Evolutionary conservation across 2,888 invertebrate genomes (phyloP).

Genomic region (Mesodorylaimus sp.): DNA sequence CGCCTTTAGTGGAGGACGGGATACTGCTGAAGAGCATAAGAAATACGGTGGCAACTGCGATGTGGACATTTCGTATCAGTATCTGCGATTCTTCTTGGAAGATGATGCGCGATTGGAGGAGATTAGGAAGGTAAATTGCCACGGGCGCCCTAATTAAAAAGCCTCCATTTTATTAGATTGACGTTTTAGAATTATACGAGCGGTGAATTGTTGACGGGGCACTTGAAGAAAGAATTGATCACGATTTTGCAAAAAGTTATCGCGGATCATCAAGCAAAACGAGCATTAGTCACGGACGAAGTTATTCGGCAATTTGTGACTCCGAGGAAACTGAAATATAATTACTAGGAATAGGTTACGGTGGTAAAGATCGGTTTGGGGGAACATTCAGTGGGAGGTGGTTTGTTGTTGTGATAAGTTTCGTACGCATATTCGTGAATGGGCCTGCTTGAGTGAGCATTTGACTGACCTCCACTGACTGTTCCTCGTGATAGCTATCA

Average conservation of each 20-base stretch:
- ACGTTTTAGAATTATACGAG: constrained; percentile 51
- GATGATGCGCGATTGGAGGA: constrained; percentile 66
- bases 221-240: constrained; percentile 76
- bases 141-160: not conserved
- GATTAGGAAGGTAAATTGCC: constrained; percentile 41
- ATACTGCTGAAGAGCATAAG: constrained; percentile 78
- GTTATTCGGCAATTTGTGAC: constrained; percentile 62
- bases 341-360: no score
- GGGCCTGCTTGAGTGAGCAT: no score
- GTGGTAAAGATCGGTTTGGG: no score
- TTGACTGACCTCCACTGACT: no score
- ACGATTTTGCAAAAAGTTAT: constrained; percentile 58
- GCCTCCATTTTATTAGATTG: constrained; percentile 8
- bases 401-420: no score
- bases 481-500: no score
- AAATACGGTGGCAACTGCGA: constrained; percentile 74
- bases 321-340: constrained; percentile 45
- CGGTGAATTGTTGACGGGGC: constrained; percentile 76
- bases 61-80: constrained; percentile 84
- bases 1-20: constrained; percentile 89
- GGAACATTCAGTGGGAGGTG: no score
- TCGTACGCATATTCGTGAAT: no score
- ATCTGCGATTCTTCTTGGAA: constrained; percentile 79
- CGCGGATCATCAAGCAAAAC: constrained; percentile 56
- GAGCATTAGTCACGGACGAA: constrained; percentile 64